Conservation (phyloP, 2,113 vertebrate species). For the Odontesthes bonariensis region DNA sequence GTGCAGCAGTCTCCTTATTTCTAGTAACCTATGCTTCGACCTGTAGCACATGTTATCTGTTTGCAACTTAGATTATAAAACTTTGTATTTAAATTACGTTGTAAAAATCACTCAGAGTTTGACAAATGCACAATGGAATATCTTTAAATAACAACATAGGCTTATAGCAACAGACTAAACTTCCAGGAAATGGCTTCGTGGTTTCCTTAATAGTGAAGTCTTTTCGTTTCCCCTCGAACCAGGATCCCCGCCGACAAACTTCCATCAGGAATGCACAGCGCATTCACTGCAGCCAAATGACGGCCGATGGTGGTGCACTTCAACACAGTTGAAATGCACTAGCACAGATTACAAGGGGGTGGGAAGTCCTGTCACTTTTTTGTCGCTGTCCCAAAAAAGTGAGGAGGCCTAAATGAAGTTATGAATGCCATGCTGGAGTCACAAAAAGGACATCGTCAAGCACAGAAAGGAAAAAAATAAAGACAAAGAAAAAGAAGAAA, state of each 20-base stretch:
- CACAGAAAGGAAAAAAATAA: constrained; percentile 65
- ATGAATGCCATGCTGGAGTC: constrained; percentile 97
- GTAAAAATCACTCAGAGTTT: constrained; percentile 88
- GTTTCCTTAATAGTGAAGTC: constrained; percentile 81
- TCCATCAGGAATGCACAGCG: constrained; percentile 88
- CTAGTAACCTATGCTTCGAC: constrained; percentile 85
- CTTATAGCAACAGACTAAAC: constrained; percentile 87
- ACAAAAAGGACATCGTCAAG: constrained; percentile 91
- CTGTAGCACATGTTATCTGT: constrained; percentile 78
- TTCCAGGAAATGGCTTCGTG: constrained; percentile 80
- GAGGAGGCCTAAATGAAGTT: constrained; percentile 90
- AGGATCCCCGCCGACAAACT: constrained; percentile 86
- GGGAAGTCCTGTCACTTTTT: constrained; percentile 93
- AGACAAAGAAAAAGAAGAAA: neutral
- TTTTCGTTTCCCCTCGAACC: constrained; percentile 78
- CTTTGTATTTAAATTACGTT: constrained; percentile 91
- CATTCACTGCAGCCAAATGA: constrained; percentile 84
- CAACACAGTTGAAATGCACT: constrained; percentile 89
- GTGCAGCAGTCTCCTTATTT: constrained; percentile 85
- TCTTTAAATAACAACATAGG: constrained; percentile 85
- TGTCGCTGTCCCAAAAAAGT: constrained; percentile 95
- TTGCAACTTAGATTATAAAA: constrained; percentile 89
- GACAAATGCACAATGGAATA: constrained; percentile 89
- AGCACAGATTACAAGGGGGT: constrained; percentile 76
- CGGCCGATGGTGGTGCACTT: constrained; percentile 88